phyloP scores from a whole-genome alignment of 2,113 vertebrate species.

The Bos taurus region DNA sequence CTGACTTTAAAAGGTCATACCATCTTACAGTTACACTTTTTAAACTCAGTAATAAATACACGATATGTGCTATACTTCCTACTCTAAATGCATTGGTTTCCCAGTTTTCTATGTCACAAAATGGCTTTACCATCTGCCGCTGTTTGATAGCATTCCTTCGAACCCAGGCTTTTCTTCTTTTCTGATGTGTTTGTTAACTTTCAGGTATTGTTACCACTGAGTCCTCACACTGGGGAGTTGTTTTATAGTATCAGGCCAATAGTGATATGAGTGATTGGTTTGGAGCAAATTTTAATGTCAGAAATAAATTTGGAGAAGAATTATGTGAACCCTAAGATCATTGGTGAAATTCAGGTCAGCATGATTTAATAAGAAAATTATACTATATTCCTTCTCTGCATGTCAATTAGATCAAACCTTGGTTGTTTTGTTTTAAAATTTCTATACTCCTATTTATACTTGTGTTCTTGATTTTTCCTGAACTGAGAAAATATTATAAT shows the following conservation, averaged over 20 bases:
- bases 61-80: conserved; percentile 21
- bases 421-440: not conserved
- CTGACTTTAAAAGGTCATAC: conserved; percentile 39
- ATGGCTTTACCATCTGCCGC: conserved; percentile 49
- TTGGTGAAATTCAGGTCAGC: conserved; percentile 30
- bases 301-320: conserved; percentile 22
- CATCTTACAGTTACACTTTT: conserved; percentile 24
- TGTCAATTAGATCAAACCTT: not conserved
- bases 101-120: conserved; percentile 28
- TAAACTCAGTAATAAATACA: conserved; percentile 37
- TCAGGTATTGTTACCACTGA: not conserved
- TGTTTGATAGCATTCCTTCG: conserved; percentile 5
- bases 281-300: not conserved
- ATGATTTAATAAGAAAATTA: not conserved
- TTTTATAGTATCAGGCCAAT: not conserved
- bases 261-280: not conserved
- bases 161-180: not conserved
- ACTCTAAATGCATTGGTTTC: conserved; percentile 45
- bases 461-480: not conserved
- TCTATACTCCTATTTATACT: not conserved
- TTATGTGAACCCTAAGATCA: not conserved
- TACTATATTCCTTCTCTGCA: not conserved
- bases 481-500: not conserved
- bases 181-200: not conserved
- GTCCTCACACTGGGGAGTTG: not conserved